Percentiles rank a stretch among this genome's conserved stretches.
These are phyloP conservation scores for Enteromius treurensis DNA, from an alignment of 2,797 vertebrate genomes.

Conservation along the genomic window DNA sequence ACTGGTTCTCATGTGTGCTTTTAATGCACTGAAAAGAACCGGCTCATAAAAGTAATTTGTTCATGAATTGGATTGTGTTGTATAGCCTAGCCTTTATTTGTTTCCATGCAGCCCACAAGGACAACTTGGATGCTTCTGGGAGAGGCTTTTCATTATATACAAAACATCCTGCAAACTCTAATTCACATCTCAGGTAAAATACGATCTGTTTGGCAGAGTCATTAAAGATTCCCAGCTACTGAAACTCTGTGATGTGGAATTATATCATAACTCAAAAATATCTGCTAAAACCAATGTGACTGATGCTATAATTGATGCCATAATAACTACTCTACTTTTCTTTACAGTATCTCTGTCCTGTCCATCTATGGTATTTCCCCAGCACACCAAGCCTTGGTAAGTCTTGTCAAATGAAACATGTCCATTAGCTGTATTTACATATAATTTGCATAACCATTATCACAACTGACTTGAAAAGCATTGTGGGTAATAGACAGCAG, in stretches of 20 bases:
- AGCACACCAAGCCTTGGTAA: constrained; percentile 2
- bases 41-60: background rate
- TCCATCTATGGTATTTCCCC: constrained; percentile 10
- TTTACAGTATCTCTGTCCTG: background rate
- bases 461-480: constrained; percentile 49
- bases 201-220: background rate
- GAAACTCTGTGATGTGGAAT: background rate
- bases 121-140: background rate
- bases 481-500: constrained; percentile 46
- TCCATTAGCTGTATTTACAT: constrained; percentile 60
- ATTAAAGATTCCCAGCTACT: background rate
- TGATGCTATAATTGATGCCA: background rate
- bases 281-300: background rate
- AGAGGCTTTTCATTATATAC: background rate
- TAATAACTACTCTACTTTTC: background rate
- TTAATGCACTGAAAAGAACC: background rate
- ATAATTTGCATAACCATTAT: constrained; percentile 60
- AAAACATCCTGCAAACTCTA: background rate
- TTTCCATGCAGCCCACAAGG: background rate
- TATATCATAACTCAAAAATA: background rate
- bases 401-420: constrained; percentile 35
- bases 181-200: background rate
- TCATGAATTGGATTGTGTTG: background rate
- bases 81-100: background rate
- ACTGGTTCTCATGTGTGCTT: background rate